Percentiles rank a stretch among this genome's conserved stretches.
Conservation (phyloP, 2,113 vertebrate species). For the Embiotoca jacksoni region DNA sequence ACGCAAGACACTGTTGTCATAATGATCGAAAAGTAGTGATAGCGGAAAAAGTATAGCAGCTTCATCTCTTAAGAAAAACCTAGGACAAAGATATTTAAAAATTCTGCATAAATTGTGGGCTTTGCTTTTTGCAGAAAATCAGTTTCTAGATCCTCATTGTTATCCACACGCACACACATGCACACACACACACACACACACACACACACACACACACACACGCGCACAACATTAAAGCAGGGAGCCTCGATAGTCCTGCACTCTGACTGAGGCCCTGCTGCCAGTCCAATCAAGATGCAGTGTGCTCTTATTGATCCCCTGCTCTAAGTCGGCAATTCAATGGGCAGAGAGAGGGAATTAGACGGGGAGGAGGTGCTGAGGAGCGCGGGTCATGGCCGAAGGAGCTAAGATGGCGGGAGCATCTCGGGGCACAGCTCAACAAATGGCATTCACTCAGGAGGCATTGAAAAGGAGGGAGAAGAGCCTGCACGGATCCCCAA, state of each 20-base stretch:
- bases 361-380: constrained; percentile 48
- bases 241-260: constrained; percentile 36
- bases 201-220: constrained; percentile 11
- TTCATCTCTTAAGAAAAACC: neutral
- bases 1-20: neutral
- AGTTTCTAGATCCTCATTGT: neutral
- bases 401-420: constrained; percentile 84
- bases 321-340: constrained; percentile 75
- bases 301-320: constrained; percentile 79
- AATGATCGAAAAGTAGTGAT: neutral
- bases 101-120: constrained; percentile 2
- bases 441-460: constrained; percentile 77
- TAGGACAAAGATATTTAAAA: neutral
- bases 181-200: neutral
- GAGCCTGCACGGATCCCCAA: constrained; percentile 63
- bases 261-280: constrained; percentile 66
- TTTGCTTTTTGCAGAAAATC: constrained; percentile 1
- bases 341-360: constrained; percentile 63
- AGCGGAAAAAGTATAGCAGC: too few relatives aligned
- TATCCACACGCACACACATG: neutral
- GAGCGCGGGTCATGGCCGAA: constrained; percentile 78
- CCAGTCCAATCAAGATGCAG: constrained; percentile 78
- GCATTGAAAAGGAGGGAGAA: constrained; percentile 51
- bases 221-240: constrained; percentile 37
- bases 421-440: constrained; percentile 80